These are phyloP conservation scores for Artemia sinica DNA, from an alignment of 2,888 invertebrate genomes.

Conservation along the genomic window DNA sequence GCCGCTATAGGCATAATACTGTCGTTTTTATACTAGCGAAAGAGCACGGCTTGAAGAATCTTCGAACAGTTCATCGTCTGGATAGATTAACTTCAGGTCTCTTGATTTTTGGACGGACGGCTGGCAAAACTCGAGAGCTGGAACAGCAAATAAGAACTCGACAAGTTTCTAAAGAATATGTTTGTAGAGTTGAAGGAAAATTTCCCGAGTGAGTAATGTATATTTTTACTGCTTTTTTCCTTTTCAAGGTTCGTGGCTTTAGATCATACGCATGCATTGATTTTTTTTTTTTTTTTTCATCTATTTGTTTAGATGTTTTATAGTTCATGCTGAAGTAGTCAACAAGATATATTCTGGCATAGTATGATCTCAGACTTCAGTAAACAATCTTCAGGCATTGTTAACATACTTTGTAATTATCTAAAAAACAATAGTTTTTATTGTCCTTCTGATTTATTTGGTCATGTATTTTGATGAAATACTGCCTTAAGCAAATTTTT, in stretches of 20 bases:
- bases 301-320: too few relatives aligned
- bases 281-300: too few relatives aligned
- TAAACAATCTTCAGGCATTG: too few relatives aligned
- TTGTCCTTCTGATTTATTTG: too few relatives aligned
- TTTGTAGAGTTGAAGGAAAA: conserved; percentile 80
- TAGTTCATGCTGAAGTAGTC: too few relatives aligned
- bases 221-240: conserved; percentile 11
- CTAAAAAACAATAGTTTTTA: too few relatives aligned
- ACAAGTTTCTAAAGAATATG: conserved; percentile 83
- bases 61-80: conserved; percentile 82
- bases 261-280: too few relatives aligned
- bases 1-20: conserved; percentile 91
- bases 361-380: too few relatives aligned
- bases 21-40: conserved; percentile 89
- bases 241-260: not conserved
- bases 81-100: conserved; percentile 91
- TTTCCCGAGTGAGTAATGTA: conserved; percentile 62
- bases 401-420: too few relatives aligned
- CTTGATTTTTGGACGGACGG: conserved; percentile 77
- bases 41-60: conserved; percentile 80
- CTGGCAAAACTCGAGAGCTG: conserved; percentile 82
- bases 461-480: too few relatives aligned
- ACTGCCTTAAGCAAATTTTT: too few relatives aligned
- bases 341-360: too few relatives aligned
- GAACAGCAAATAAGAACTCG: conserved; percentile 83